Conservation (phyloP, 2,797 vertebrate genomes). For the Sebastes umbrosus region DNA sequence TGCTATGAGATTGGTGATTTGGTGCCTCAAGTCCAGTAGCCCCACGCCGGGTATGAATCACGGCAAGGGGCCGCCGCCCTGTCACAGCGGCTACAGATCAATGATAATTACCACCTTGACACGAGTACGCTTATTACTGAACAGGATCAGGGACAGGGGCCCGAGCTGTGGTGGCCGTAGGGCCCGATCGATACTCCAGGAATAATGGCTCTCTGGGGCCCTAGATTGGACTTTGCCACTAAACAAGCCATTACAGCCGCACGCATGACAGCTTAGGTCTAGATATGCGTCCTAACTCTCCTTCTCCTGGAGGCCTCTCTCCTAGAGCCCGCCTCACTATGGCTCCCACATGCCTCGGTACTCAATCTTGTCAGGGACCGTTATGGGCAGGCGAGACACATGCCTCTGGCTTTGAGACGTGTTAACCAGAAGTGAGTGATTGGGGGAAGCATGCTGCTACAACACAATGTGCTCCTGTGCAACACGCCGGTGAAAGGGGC, state of each 20-base stretch:
- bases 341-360: conserved; percentile 74
- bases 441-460: conserved; percentile 70
- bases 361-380: conserved; percentile 76
- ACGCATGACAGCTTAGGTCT: conserved; percentile 85
- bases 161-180: conserved; percentile 74
- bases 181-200: conserved; percentile 91
- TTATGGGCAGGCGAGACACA: conserved; percentile 79
- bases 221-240: conserved; percentile 90
- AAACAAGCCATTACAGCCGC: conserved; percentile 91
- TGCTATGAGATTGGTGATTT: conserved; percentile 58
- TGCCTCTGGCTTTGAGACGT: conserved; percentile 77
- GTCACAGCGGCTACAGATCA: conserved; percentile 94
- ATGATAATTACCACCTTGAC: conserved; percentile 99
- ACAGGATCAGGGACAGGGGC: conserved; percentile 95
- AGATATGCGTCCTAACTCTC: conserved; percentile 84
- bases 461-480: conserved; percentile 70
- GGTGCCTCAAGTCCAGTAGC: conserved; percentile 68
- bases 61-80: conserved; percentile 85
- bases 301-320: conserved; percentile 78
- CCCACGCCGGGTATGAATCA: conserved; percentile 91
- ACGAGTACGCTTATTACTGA: conserved; percentile 99
- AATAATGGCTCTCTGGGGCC: conserved; percentile 94
- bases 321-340: conserved; percentile 67
- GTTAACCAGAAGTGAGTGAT: conserved; percentile 82
- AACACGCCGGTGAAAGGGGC: conserved; percentile 57